Percentiles rank a stretch among this genome's conserved stretches.
Conservation (phyloP, 2,888 invertebrate species). For the Melanostoma scalare region DNA sequence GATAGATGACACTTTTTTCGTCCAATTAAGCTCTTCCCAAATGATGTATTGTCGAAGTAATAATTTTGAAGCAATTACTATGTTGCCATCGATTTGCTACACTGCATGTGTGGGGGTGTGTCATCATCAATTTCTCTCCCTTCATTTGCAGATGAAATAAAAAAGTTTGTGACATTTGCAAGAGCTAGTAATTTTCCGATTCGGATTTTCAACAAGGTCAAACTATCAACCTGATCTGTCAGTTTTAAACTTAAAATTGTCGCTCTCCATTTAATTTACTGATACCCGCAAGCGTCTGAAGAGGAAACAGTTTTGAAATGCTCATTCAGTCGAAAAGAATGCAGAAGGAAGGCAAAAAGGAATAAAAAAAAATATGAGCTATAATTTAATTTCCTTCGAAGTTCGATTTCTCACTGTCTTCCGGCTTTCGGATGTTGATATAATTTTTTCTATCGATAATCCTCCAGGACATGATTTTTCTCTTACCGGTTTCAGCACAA, state of each 20-base stretch:
- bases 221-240: neutral
- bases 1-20: conserved; percentile 52
- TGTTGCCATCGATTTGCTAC: neutral
- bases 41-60: conserved; percentile 35
- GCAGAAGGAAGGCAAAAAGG: neutral
- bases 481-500: neutral
- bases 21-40: conserved; percentile 38
- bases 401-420: conserved; percentile 54
- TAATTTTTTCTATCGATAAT: conserved; percentile 39
- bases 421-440: conserved; percentile 40
- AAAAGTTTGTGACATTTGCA: neutral
- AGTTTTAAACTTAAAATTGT: conserved; percentile 13
- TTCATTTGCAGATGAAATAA: conserved; percentile 2
- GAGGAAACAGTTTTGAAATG: conserved; percentile 35
- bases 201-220: neutral
- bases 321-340: conserved; percentile 14
- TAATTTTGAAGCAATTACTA: conserved; percentile 46
- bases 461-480: conserved; percentile 44
- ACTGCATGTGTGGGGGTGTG: no score
- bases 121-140: neutral
- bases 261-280: conserved; percentile 26
- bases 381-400: conserved; percentile 64
- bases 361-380: conserved; percentile 28
- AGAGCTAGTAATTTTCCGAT: neutral
- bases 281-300: conserved; percentile 22